phyloP scores from a whole-genome alignment of 2,113 vertebrate species.

The Pedionomus torquatus region DNA sequence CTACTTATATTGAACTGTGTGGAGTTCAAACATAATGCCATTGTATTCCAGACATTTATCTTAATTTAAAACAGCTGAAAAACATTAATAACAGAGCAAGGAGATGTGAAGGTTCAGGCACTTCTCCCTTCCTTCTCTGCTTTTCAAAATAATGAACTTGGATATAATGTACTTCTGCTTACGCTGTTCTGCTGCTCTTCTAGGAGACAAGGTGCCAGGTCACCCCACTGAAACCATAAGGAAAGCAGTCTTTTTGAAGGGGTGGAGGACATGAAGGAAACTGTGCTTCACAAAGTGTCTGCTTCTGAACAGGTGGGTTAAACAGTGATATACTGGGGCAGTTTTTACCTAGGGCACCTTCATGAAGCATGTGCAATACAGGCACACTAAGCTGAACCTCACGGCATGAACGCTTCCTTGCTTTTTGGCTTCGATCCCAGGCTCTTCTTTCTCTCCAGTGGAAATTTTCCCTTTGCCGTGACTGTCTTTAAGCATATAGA shows the following conservation, averaged over 20 bases:
- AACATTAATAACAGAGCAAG: slow-evolving; percentile 46
- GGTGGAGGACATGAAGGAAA: not conserved
- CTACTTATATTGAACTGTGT: slow-evolving; percentile 44
- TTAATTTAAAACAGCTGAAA: slow-evolving; percentile 62
- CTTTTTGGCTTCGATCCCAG: not conserved
- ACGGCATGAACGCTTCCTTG: not conserved
- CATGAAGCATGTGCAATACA: not conserved
- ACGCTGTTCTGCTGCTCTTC: not conserved
- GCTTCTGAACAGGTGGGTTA: not conserved
- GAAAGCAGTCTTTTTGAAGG: not conserved
- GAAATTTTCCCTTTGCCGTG: not conserved
- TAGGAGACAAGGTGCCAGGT: not conserved
- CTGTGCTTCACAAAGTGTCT: not conserved
- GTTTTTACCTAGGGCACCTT: not conserved
- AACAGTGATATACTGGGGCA: not conserved
- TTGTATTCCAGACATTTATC: slow-evolving; percentile 66
- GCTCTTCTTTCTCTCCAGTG: not conserved
- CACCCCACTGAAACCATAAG: not conserved
- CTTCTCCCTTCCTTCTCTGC: not conserved
- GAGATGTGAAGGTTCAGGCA: slow-evolving; percentile 1
- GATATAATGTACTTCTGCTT: not conserved
- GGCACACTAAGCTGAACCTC: not conserved
- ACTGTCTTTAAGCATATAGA: not conserved
- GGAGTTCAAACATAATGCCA: slow-evolving; percentile 66
- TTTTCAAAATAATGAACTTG: not conserved